Conservation (phyloP, 2,113 vertebrate genomes). For the Pogona vitticeps region DNA sequence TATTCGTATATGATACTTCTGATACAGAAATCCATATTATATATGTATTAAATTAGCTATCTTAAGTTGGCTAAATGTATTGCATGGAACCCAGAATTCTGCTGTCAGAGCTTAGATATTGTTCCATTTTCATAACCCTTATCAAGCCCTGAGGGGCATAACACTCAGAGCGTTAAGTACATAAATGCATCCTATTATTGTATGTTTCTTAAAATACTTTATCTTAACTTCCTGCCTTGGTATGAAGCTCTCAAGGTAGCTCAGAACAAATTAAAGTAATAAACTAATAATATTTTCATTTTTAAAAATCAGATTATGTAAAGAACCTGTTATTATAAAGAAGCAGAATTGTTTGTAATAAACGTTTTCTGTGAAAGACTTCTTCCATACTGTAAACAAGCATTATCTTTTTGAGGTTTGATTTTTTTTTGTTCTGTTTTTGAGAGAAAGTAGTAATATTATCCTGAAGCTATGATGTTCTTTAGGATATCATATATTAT, state of each 20-base stretch:
- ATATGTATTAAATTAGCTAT: not conserved
- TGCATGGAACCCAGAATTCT: not conserved
- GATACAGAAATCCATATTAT: not conserved
- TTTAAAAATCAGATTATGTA: not conserved
- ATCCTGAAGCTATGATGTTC: not conserved
- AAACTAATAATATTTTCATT: not conserved
- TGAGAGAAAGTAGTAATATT: rapidly evolving
- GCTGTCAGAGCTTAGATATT: not conserved
- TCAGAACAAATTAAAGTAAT: not conserved
- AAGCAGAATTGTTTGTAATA: not conserved
- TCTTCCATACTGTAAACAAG: not conserved
- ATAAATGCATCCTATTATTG: not conserved
- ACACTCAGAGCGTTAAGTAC: not conserved
- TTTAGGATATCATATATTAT: not conserved
- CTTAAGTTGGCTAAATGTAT: not conserved
- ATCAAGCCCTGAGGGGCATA: not conserved
- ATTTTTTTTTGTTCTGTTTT: not conserved
- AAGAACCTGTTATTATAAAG: not conserved
- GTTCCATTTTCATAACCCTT: not conserved
- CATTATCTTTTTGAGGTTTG: not conserved
- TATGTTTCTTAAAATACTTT: not conserved
- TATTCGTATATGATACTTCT: not conserved
- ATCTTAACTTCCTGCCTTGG: not conserved
- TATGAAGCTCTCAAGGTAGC: not conserved
- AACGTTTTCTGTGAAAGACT: not conserved